Percentiles rank a stretch among this genome's conserved stretches.
phyloP scores from a whole-genome alignment of 2,888 invertebrate species.

The Seira ritae region DNA sequence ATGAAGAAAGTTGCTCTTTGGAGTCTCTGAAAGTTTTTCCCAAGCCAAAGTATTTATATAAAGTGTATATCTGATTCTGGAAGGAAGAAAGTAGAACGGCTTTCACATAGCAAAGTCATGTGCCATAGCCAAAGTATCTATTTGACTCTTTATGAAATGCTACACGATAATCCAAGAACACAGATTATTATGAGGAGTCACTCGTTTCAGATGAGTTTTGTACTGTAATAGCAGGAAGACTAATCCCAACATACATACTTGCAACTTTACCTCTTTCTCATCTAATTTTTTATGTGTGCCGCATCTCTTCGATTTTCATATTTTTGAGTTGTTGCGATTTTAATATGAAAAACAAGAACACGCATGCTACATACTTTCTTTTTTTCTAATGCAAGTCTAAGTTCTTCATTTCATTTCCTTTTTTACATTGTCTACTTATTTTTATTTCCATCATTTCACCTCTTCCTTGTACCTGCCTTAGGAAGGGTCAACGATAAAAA shows the following conservation, averaged over 20 bases:
- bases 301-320: neutral
- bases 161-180: constrained; percentile 52
- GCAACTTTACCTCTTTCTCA: constrained; percentile 13
- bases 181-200: constrained; percentile 52
- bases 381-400: too few species aligned
- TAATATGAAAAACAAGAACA: too few species aligned
- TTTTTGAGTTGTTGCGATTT: too few species aligned
- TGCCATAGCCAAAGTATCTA: neutral
- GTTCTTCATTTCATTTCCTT: too few species aligned
- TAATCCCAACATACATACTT: constrained; percentile 53
- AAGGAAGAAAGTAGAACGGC: constrained; percentile 2
- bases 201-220: constrained; percentile 53
- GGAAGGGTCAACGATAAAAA: too few species aligned
- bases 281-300: neutral
- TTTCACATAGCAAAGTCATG: neutral
- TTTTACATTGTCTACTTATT: too few species aligned
- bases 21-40: neutral
- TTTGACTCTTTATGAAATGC: constrained; percentile 39
- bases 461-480: too few species aligned
- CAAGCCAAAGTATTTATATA: too few species aligned
- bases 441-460: too few species aligned
- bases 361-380: too few species aligned
- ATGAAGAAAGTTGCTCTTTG: neutral
- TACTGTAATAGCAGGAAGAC: constrained; percentile 46
- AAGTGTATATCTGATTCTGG: too few species aligned